Conservation (phyloP, 2,888 invertebrate species). For the Cosmia trapezina region DNA sequence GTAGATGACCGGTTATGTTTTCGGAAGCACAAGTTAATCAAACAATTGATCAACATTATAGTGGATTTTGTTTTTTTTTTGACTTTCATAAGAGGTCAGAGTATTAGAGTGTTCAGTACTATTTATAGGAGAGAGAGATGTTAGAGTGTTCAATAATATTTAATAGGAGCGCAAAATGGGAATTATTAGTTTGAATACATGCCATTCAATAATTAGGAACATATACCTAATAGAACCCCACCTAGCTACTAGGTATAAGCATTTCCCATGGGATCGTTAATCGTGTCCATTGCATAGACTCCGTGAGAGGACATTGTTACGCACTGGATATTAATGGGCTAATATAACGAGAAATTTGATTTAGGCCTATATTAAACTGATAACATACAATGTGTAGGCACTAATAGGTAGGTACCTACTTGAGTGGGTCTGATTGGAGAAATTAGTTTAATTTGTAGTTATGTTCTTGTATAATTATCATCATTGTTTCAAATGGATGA, state of each 20-base stretch:
- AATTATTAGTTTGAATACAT: too few relatives aligned
- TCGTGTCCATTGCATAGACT: neutral
- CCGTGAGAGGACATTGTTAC: conserved; percentile 20
- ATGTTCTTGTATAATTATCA: neutral
- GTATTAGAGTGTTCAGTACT: neutral
- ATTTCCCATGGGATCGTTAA: neutral
- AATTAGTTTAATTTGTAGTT: neutral
- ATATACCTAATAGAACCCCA: neutral
- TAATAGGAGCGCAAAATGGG: neutral
- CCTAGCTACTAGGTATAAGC: neutral
- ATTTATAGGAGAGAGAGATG: too few relatives aligned
- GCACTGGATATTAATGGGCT: conserved; percentile 26
- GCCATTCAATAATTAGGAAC: too few relatives aligned
- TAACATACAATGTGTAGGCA: neutral
- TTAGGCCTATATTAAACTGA: conserved; percentile 23
- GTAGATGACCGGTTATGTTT: neutral
- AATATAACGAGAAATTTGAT: conserved; percentile 40
- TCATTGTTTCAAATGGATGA: neutral
- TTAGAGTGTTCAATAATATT: too few relatives aligned
- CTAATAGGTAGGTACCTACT: neutral
- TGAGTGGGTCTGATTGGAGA: neutral
- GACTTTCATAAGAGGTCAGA: neutral
- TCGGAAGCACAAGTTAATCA: neutral
- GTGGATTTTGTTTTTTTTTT: neutral
- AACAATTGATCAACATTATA: neutral